These are phyloP conservation scores for Nebria ingens DNA, from an alignment of 1,140 invertebrate genomes.

Conservation along the genomic window DNA sequence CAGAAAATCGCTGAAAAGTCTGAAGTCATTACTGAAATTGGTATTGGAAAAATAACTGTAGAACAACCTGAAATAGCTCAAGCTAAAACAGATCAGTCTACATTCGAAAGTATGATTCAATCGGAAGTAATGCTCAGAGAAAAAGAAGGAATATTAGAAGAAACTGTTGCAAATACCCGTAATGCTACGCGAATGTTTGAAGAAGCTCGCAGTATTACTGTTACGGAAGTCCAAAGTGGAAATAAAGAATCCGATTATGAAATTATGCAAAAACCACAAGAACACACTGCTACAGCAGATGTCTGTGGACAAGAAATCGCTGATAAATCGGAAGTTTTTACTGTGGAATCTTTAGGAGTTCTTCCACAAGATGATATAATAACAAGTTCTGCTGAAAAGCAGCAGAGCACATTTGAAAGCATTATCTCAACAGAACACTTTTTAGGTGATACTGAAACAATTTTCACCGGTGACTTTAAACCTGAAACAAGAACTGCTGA, in stretches of 20 bases:
- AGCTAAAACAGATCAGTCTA: slow-evolving; percentile 35
- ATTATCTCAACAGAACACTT: slow-evolving; percentile 25
- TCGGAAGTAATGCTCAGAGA: slow-evolving; percentile 33
- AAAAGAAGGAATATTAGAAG: slow-evolving; percentile 27
- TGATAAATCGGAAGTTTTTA: slow-evolving; percentile 23
- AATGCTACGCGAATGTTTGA: slow-evolving; percentile 34
- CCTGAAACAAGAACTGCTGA: slow-evolving; percentile 23
- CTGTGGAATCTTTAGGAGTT: slow-evolving; percentile 23
- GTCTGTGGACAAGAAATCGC: slow-evolving; percentile 25
- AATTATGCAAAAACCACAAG: slow-evolving; percentile 15
- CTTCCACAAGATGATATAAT: slow-evolving; percentile 19
- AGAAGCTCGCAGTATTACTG: slow-evolving; percentile 33
- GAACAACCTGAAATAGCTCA: slow-evolving; percentile 22
- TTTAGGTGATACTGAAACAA: slow-evolving; percentile 28
- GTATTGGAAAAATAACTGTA: slow-evolving; percentile 27
- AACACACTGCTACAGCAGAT: slow-evolving; percentile 21
- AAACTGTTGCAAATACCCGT: slow-evolving; percentile 35
- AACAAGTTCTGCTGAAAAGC: slow-evolving; percentile 19
- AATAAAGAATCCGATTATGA: slow-evolving; percentile 31
- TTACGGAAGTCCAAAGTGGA: slow-evolving; percentile 31
- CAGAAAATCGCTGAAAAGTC: slow-evolving; percentile 33
- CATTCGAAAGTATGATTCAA: slow-evolving; percentile 36
- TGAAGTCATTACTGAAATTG: slow-evolving; percentile 34
- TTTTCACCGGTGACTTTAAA: slow-evolving; percentile 17
- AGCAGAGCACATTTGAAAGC: slow-evolving; percentile 22